Conservation (phyloP, 1,140 invertebrate genomes). For the Heliothis subflexa region DNA sequence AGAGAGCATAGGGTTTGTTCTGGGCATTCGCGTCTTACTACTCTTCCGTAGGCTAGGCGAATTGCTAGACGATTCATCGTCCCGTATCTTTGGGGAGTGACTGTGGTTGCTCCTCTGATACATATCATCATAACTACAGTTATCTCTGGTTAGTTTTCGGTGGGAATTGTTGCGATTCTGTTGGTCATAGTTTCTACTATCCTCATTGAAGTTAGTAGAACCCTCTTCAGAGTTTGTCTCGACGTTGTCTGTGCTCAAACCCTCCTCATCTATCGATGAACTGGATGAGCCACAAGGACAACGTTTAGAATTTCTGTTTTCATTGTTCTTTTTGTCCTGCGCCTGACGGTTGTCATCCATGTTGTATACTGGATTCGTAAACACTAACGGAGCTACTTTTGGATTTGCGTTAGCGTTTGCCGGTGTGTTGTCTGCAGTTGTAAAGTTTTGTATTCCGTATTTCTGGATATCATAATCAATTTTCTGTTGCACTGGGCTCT, state of each 20-base stretch:
- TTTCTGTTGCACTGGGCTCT: conserved; percentile 85
- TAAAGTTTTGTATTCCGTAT: conserved; percentile 86
- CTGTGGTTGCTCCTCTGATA: conserved; percentile 83
- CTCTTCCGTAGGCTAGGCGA: conserved; percentile 80
- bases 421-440: conserved; percentile 83
- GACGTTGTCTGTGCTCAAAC: conserved; percentile 85
- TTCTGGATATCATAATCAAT: conserved; percentile 86
- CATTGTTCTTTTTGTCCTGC: conserved; percentile 77
- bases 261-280: conserved; percentile 87
- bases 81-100: conserved; percentile 76
- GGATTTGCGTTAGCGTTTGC: conserved; percentile 84
- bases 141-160: conserved; percentile 84
- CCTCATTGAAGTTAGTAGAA: conserved; percentile 85
- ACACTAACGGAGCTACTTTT: conserved; percentile 90
- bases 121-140: conserved; percentile 83
- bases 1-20: conserved; percentile 86
- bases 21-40: conserved; percentile 82
- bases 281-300: conserved; percentile 86
- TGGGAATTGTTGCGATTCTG: conserved; percentile 85
- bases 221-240: conserved; percentile 86
- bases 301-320: conserved; percentile 82
- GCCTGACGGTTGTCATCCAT: conserved; percentile 87
- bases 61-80: conserved; percentile 82
- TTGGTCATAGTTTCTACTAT: conserved; percentile 83
- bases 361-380: conserved; percentile 95